Evolutionary conservation across 92 coral and sea anemone species (phyloP).

Genomic region (Zoanthus gigantus): DNA sequence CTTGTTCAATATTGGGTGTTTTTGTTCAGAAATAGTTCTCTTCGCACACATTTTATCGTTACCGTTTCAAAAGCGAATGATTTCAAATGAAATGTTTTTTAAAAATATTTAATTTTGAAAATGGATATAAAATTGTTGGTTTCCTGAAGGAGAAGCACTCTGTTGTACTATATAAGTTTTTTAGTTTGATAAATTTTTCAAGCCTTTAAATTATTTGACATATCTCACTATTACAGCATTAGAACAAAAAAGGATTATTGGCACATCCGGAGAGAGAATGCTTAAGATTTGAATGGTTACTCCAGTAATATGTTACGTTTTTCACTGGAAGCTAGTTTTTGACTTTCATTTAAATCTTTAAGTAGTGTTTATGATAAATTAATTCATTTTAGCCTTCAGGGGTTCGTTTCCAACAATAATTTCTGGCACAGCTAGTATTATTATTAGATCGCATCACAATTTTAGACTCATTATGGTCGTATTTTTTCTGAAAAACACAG

Average conservation of each 20-base stretch:
- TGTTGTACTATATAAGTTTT: not conserved
- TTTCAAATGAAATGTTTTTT: not conserved
- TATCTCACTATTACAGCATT: not conserved
- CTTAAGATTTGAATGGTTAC: slow-evolving; percentile 19
- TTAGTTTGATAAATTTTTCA: slow-evolving; percentile 19
- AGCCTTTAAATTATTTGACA: slow-evolving; percentile 39
- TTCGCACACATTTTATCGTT: not conserved
- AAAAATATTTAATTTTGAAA: not conserved
- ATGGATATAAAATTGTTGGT: not conserved
- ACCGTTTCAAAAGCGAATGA: not conserved
- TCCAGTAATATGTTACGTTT: not conserved
- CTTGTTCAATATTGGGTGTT: slow-evolving; percentile 29
- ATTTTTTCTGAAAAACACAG: too few relatives aligned
- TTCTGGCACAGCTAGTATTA: too few relatives aligned
- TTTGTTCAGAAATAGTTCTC: not conserved
- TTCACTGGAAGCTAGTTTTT: not conserved
- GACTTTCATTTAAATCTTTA: slow-evolving; percentile 8
- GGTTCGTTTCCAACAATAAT: too few relatives aligned
- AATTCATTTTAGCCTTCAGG: too few relatives aligned
- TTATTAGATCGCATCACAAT: too few relatives aligned
- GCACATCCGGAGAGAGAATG: not conserved
- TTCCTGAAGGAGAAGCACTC: not conserved
- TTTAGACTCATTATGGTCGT: too few relatives aligned
- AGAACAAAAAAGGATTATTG: slow-evolving; percentile 8
- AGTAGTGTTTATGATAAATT: slow-evolving; percentile 4